Base-by-base conservation (phyloP, 1,140 invertebrate species). In the Hydropsyche tenuis region DNA sequence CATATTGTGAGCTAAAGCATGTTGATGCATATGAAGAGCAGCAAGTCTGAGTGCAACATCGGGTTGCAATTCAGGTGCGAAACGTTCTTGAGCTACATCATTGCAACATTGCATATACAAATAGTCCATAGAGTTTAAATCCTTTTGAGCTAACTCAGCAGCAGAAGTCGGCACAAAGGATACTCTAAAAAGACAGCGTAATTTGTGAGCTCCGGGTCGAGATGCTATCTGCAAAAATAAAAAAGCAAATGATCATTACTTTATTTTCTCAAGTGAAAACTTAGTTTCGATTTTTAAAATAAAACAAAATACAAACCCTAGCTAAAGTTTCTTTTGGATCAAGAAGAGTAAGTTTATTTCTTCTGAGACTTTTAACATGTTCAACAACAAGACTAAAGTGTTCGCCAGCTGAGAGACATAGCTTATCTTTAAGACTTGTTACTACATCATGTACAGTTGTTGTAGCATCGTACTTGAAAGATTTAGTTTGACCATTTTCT, bases 401-500 rank as follows among this genome's bases (percentile, higher is more conserved):
- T 75, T 95, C 91, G 1, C 89, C 89, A 20, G 90, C 90, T 63
- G 88, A 89, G 70, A 97, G 89, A 73, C 91, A 93, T 18, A 97
- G 86, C 82, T 97, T 97, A 79, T 94, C 91, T 81, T 94, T 90
- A 63, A 97, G 83, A 11, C 93, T 95, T 69, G 90, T 86, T 7
- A 96, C 88, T 60, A 97, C 94, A 84, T 96, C 94, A 76, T 92
- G 89, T 0, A 97, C 94, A 1, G 93, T 94, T 14, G 95, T 97
- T 62, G 89, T 93, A 23, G 90, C 89, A 83, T 97, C 95, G 81
- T 97, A 97, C 81, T 96, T 96, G 83, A 97, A 97, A n/a, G 94
- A 96, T 82, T 96, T 96, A 2, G 95, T 97, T 83, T 97, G 95
- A 1, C 95, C 95, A 81, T 97, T 97, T 84, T 97, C 96, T 23